Conservation (phyloP, 2,888 invertebrate species). For the Sinopyrophorus schimmeli region DNA sequence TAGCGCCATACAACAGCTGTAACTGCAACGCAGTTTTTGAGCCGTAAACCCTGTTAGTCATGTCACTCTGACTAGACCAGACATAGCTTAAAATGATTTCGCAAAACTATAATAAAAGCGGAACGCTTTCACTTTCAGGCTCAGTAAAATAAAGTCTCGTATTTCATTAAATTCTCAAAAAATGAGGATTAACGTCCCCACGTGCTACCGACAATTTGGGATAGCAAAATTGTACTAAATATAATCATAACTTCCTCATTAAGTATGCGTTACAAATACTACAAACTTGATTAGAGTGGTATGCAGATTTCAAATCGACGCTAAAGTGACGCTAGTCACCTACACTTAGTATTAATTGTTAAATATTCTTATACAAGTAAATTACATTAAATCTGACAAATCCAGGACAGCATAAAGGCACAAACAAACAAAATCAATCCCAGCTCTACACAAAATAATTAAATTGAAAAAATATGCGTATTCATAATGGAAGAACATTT, state of each 20-base stretch:
- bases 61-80: slow-evolving; percentile 29
- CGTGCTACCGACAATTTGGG: slow-evolving; percentile 31
- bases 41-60: slow-evolving; percentile 32
- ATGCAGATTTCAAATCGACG: slow-evolving; percentile 34
- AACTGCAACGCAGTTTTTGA: slow-evolving; percentile 51
- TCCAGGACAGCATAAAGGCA: slow-evolving; percentile 29
- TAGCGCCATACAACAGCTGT: slow-evolving; percentile 54
- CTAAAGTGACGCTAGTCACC: slow-evolving; percentile 38
- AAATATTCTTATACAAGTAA: slow-evolving; percentile 31
- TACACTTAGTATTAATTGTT: slow-evolving; percentile 38
- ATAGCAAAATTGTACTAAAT: slow-evolving; percentile 34
- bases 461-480: too few relatives aligned
- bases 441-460: slow-evolving; percentile 19
- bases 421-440: slow-evolving; percentile 30
- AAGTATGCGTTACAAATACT: slow-evolving; percentile 23
- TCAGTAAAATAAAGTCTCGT: slow-evolving; percentile 13
- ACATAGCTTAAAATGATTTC: slow-evolving; percentile 19
- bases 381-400: slow-evolving; percentile 24
- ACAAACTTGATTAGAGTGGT: slow-evolving; percentile 32
- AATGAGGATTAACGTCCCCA: slow-evolving; percentile 8
- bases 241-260: slow-evolving; percentile 26
- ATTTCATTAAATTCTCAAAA: too few relatives aligned
- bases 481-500: slow-evolving; percentile 22
- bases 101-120: slow-evolving; percentile 20
- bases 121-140: slow-evolving; percentile 14